Percentiles rank a stretch among this genome's conserved stretches.
phyloP scores from a whole-genome alignment of 1,140 invertebrate species.

The Dufourea novaeangliae region DNA sequence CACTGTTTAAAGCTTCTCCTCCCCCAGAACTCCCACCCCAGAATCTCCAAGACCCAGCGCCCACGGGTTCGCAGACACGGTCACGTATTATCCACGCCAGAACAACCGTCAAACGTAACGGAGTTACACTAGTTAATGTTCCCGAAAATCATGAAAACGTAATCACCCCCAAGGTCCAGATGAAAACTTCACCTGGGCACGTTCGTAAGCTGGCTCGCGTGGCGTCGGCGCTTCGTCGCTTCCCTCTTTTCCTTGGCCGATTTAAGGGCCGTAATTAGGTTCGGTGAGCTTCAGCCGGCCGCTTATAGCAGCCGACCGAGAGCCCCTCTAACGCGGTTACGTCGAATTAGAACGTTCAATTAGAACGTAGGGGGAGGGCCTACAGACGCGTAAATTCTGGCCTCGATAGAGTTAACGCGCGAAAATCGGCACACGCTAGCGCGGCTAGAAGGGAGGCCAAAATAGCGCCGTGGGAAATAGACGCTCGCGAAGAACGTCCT shows the following conservation, averaged over 20 bases:
- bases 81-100: too few relatives aligned
- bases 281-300: neutral
- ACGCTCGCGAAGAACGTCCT: constrained; percentile 8
- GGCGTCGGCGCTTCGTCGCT: neutral
- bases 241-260: neutral
- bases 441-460: neutral
- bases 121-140: too few relatives aligned
- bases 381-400: constrained; percentile 29
- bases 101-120: too few relatives aligned
- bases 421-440: neutral
- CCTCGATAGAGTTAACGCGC: constrained; percentile 43
- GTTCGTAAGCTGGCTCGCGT: neutral
- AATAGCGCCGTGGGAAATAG: constrained; percentile 47
- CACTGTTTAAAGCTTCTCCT: too few relatives aligned
- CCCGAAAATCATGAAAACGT: too few relatives aligned
- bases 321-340: constrained; percentile 56
- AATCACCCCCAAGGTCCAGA: too few relatives aligned
- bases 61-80: too few relatives aligned
- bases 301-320: constrained; percentile 4
- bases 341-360: constrained; percentile 62
- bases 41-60: too few relatives aligned
- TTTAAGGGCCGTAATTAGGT: constrained; percentile 4
- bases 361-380: constrained; percentile 49
- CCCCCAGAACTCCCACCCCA: too few relatives aligned
- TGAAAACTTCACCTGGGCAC: too few relatives aligned